Conservation (phyloP, 2,888 invertebrate genomes). For the Corbicula japonica region DNA sequence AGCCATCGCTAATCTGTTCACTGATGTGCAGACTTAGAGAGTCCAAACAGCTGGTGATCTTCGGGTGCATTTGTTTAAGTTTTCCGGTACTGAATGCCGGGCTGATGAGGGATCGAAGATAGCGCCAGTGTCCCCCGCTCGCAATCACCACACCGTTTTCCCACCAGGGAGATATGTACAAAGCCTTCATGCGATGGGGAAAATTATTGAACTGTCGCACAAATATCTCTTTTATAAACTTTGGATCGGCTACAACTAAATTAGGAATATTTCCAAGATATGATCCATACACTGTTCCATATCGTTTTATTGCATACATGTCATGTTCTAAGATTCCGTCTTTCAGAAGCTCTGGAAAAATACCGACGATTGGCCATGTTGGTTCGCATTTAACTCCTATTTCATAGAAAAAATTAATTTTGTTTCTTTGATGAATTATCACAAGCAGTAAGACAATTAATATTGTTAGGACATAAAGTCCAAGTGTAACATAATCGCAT, state of each 20-base stretch:
- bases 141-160: conserved; percentile 48
- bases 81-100: conserved; percentile 64
- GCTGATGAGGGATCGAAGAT: conserved; percentile 57
- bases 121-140: conserved; percentile 68
- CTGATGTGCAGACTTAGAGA: conserved; percentile 26
- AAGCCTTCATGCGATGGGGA: conserved; percentile 53
- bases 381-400: conserved; percentile 26
- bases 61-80: conserved; percentile 59
- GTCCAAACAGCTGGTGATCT: conserved; percentile 35
- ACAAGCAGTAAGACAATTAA: conserved; percentile 1
- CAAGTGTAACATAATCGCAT: too few relatives aligned
- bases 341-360: conserved; percentile 32
- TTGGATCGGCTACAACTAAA: conserved; percentile 63
- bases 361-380: conserved; percentile 48
- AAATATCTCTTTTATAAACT: conserved; percentile 66
- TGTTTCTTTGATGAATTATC: conserved; percentile 10
- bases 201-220: conserved; percentile 67
- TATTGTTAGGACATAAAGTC: too few relatives aligned
- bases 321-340: conserved; percentile 51
- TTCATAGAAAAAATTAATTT: conserved; percentile 15
- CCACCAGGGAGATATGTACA: conserved; percentile 58
- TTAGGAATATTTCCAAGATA: conserved; percentile 61
- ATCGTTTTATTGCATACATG: conserved; percentile 25
- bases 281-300: conserved; percentile 50
- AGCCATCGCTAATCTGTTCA: conserved; percentile 3